Base-by-base conservation (phyloP, 92 coral and sea anemone species). In the Ricordea florida region DNA sequence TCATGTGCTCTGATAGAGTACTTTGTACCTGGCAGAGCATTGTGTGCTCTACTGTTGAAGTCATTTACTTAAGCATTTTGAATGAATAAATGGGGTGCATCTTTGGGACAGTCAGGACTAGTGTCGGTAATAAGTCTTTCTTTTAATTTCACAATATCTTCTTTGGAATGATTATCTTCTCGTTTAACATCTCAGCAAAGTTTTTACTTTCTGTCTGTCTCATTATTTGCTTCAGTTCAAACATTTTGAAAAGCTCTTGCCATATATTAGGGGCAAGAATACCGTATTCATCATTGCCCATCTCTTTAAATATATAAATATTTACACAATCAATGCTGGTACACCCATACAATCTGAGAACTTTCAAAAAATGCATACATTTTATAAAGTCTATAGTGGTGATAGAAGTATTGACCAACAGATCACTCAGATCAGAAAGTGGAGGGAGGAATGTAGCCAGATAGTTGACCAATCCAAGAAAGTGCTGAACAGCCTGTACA, bases 131-230 rank as follows among this genome's bases (percentile, higher is more conserved):
- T 31, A 25, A 51, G 29, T 31, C 50, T 28, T 78, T 68, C 65
- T 49, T 78, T 84, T 14, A 84, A 43, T 62, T 78, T 49, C 57
- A 31, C 16, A 68, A 67, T 84, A 41, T 78, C 86, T 56, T 84
- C 61, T 36, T 58, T 22, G 22, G 66, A 57, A 48, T 84, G 85
- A 10, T 35, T 74, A 23, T 77, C 83, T 50, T 78, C 75, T 81
- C 75, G 62, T 78, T 85, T 23, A 78, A 76, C 9, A 84, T 78
- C 41, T 84, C 78, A 37, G 89, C 89, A 84, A 84, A 76, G 33
- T 20, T 56, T 76, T 84, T 84, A 45, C 84, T 76, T 52, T 84
- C 89, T 40, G 73, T 85, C 53, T 81, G 82, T 37, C 83, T 81
- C 73, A 58, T 85, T 29, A 78, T 77, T 78, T 67, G 71, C 11